Evolutionary conservation across 2,113 vertebrate genomes (phyloP).

Genomic region (Steatornis caripensis): DNA sequence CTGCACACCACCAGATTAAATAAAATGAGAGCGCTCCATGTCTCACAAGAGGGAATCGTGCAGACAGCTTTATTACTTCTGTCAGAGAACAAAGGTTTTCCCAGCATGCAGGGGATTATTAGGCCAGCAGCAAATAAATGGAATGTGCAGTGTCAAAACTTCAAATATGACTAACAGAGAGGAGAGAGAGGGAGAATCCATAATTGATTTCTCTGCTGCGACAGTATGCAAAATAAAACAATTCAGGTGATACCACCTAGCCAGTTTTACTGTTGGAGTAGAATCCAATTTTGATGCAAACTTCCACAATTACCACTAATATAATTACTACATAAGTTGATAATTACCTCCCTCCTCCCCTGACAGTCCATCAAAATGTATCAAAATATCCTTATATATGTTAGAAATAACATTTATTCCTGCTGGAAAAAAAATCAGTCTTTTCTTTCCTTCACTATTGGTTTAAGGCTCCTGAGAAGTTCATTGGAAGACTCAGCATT

Average conservation of each 20-base stretch:
- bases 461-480: neutral
- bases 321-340: neutral
- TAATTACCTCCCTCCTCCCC: neutral
- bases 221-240: constrained; percentile 27
- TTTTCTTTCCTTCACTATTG: neutral
- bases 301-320: neutral
- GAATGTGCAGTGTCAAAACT: constrained; percentile 61
- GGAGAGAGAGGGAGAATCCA: neutral
- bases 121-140: constrained; percentile 75
- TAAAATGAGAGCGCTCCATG: constrained; percentile 70
- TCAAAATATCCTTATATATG: neutral
- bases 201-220: constrained; percentile 72
- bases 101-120: constrained; percentile 75
- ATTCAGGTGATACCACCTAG: neutral
- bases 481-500: neutral
- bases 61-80: constrained; percentile 82
- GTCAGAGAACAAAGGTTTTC: constrained; percentile 81
- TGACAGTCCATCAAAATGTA: neutral
- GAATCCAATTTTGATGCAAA: neutral
- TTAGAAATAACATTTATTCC: neutral
- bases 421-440: neutral
- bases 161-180: constrained; percentile 64
- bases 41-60: constrained; percentile 75
- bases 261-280: neutral
- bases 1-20: constrained; percentile 75